These are phyloP conservation scores for Brachionus angularis DNA, from an alignment of 1,140 invertebrate genomes.

Conservation along the genomic window DNA sequence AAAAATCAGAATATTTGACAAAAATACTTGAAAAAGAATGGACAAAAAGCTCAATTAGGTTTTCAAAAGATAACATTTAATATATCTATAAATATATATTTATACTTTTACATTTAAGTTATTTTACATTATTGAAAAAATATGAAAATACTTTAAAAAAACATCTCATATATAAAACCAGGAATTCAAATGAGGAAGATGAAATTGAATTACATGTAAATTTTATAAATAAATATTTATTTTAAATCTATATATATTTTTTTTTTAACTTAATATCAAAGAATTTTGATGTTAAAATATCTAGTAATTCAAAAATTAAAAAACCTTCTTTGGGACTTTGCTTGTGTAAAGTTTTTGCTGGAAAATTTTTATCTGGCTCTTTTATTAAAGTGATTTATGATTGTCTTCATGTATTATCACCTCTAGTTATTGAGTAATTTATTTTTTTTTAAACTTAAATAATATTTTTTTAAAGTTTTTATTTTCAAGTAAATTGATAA, in stretches of 20 bases:
- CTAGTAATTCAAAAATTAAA: background rate
- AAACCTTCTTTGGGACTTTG: conserved; percentile 20
- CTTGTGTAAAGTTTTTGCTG: conserved; percentile 40
- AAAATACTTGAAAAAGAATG: conserved; percentile 26
- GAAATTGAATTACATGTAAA: too few relatives aligned
- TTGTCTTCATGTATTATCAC: conserved; percentile 5
- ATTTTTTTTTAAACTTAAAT: background rate
- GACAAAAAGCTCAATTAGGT: background rate
- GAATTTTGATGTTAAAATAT: background rate
- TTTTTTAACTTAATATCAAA: too few relatives aligned
- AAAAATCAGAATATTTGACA: conserved; percentile 23
- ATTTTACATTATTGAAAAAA: too few relatives aligned
- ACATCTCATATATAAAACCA: too few relatives aligned
- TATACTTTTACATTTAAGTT: too few relatives aligned
- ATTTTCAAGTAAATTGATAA: conserved; percentile 6
- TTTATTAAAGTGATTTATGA: conserved; percentile 43
- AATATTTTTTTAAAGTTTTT: background rate
- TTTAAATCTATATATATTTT: too few relatives aligned
- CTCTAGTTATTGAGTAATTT: conserved; percentile 35
- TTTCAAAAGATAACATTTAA: too few relatives aligned
- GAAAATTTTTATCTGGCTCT: conserved; percentile 41
- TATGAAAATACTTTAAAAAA: too few relatives aligned
- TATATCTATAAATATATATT: too few relatives aligned
- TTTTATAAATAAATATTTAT: too few relatives aligned
- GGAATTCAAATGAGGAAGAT: too few relatives aligned